A percentile compares a stretch with the other conserved stretches of the same genome.
These are phyloP conservation scores for Apogon talboti DNA, from an alignment of 2,797 vertebrate genomes.

Conservation along the genomic window DNA sequence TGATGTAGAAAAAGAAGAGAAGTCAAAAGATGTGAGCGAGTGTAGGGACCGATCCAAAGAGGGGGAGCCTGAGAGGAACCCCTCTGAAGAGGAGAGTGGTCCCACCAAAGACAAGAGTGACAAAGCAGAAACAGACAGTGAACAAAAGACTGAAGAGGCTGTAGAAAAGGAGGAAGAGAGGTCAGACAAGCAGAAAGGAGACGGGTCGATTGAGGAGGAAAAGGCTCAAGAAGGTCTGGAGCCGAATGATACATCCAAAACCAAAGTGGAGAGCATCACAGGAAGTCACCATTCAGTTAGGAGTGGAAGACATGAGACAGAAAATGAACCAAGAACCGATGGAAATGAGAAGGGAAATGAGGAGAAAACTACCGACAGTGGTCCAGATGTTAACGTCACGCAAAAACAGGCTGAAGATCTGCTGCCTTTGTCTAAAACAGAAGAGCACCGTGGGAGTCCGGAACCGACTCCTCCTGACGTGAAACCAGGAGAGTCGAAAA, in stretches of 20 bases:
- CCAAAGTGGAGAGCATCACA: slow-evolving; percentile 53
- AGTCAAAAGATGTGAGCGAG: slow-evolving; percentile 11
- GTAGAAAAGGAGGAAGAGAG: slow-evolving; percentile 32
- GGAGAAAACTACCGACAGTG: slow-evolving; percentile 12
- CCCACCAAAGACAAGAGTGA: slow-evolving; percentile 41
- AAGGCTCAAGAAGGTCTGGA: slow-evolving; percentile 17
- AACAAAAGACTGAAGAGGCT: neutral
- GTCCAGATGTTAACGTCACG: slow-evolving; percentile 5
- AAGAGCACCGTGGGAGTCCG: slow-evolving; percentile 21
- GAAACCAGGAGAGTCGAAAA: neutral
- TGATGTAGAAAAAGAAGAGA: slow-evolving; percentile 12
- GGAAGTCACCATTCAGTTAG: slow-evolving; percentile 26
- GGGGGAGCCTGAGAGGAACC: slow-evolving; percentile 21
- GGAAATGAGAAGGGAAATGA: slow-evolving; percentile 21
- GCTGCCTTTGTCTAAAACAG: slow-evolving; percentile 1
- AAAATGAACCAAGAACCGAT: neutral
- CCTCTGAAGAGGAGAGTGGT: slow-evolving; percentile 37
- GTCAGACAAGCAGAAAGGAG: slow-evolving; percentile 34
- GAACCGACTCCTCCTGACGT: slow-evolving; percentile 1
- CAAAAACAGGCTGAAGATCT: slow-evolving; percentile 26
- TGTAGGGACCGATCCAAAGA: slow-evolving; percentile 19
- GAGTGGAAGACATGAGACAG: slow-evolving; percentile 25
- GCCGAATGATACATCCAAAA: slow-evolving; percentile 30
- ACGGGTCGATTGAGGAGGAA: slow-evolving; percentile 13
- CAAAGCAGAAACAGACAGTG: too few relatives aligned